Evolutionary conservation across 1,140 invertebrate genomes (phyloP).

Genomic region (Drosophila bocki): DNA sequence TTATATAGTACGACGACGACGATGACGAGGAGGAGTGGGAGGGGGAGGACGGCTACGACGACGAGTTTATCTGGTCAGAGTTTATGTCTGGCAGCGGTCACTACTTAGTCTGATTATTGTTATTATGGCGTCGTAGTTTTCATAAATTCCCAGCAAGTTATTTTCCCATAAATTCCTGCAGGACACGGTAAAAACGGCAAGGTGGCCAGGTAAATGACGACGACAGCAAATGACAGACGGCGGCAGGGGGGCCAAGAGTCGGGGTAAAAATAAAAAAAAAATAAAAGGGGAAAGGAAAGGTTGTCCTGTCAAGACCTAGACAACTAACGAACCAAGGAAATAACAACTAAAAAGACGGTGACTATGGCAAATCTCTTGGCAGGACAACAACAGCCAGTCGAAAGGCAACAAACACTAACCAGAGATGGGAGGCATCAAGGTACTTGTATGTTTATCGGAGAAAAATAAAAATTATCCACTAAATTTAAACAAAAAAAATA

Average conservation of each 20-base stretch:
- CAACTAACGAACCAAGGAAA: constrained; percentile 64
- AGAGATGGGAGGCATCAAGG: not conserved
- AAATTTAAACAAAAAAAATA: no score
- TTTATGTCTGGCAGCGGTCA: constrained; percentile 82
- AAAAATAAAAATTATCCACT: not conserved
- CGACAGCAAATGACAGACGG: constrained; percentile 40
- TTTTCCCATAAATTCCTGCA: constrained; percentile 76
- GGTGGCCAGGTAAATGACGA: constrained; percentile 37
- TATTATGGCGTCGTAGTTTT: constrained; percentile 83
- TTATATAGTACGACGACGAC: constrained; percentile 29
- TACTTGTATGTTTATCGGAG: not conserved
- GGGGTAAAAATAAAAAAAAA: not conserved
- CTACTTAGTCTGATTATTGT: constrained; percentile 84
- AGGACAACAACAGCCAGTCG: constrained; percentile 40
- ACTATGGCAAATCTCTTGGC: constrained; percentile 65
- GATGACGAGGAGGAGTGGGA: not conserved
- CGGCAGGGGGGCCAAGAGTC: not conserved
- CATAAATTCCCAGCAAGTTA: constrained; percentile 82
- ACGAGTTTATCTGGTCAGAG: constrained; percentile 75
- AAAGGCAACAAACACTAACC: constrained; percentile 17
- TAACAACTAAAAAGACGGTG: constrained; percentile 63
- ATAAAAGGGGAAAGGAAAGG: constrained; percentile 6
- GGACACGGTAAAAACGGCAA: constrained; percentile 20
- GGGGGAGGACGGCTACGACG: not conserved
- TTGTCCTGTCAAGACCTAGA: constrained; percentile 72